A percentile compares a stretch with the other conserved stretches of the same genome.
Evolutionary conservation across 2,888 invertebrate species (phyloP).

Genomic region (Chromoteleia sp.): DNA sequence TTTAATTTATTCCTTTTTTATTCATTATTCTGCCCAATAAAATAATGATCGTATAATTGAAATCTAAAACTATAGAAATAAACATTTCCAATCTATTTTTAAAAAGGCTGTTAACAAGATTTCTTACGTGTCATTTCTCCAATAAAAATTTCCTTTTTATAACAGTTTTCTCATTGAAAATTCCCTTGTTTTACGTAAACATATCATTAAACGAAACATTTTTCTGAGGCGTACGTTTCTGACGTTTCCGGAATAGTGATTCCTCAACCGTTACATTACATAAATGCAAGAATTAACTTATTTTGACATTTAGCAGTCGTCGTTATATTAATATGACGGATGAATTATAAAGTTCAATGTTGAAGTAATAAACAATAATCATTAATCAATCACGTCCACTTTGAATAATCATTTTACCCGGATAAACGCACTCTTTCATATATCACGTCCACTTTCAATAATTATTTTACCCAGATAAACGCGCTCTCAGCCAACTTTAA

Average conservation of each 20-base stretch:
- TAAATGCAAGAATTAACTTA: slow-evolving; percentile 43
- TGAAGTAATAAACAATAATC: slow-evolving; percentile 57
- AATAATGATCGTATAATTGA: too few relatives aligned
- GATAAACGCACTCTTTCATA: too few relatives aligned
- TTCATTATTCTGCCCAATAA: too few relatives aligned
- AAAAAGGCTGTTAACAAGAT: too few relatives aligned
- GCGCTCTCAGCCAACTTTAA: slow-evolving; percentile 5
- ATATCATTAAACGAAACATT: slow-evolving; percentile 8
- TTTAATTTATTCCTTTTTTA: too few relatives aligned
- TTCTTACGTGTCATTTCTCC: too few relatives aligned
- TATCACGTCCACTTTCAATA: slow-evolving; percentile 37
- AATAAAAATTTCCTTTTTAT: too few relatives aligned
- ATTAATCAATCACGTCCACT: slow-evolving; percentile 48
- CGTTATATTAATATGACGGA: slow-evolving; percentile 43
- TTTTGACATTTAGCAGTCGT: slow-evolving; percentile 36
- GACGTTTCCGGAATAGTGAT: slow-evolving; percentile 39
- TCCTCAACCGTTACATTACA: slow-evolving; percentile 10
- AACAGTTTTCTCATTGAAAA: too few relatives aligned
- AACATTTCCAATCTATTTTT: neutral
- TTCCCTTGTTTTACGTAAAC: slow-evolving; percentile 4
- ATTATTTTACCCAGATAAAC: slow-evolving; percentile 34
- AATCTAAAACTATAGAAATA: neutral
- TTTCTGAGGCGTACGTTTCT: neutral
- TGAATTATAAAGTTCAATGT: slow-evolving; percentile 63
- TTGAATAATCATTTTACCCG: slow-evolving; percentile 31